Conservation (phyloP, 2,113 vertebrate genomes). For the Corvus cornix region DNA sequence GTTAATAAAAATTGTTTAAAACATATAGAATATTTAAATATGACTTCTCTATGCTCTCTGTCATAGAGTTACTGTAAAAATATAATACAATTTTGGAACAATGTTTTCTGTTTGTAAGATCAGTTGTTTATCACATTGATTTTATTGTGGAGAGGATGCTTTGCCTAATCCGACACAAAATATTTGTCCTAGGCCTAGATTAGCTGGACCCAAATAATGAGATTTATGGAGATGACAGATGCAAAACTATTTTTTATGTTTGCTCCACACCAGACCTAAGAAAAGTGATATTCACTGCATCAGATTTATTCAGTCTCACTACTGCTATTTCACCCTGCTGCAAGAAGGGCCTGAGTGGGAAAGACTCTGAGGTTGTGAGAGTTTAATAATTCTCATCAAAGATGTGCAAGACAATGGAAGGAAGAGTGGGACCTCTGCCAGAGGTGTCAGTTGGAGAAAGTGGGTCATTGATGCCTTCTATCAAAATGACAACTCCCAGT, state of each 20-base stretch:
- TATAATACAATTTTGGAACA: not conserved
- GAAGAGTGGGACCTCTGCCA: slow-evolving; percentile 24
- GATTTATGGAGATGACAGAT: not conserved
- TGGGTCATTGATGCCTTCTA: not conserved
- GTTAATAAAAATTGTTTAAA: not conserved
- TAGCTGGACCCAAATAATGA: not conserved
- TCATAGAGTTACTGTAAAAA: not conserved
- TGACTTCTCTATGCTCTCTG: not conserved
- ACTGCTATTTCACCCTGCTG: not conserved
- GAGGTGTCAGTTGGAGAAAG: not conserved
- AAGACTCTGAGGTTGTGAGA: not conserved
- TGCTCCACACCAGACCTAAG: not conserved
- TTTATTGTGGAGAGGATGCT: not conserved
- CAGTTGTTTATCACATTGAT: not conserved
- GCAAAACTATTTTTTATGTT: not conserved
- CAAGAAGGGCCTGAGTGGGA: not conserved
- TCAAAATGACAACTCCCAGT: slow-evolving; percentile 24
- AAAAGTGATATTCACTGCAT: not conserved
- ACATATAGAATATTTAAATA: not conserved
- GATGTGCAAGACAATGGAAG: not conserved
- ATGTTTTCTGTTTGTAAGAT: not conserved
- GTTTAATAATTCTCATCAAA: not conserved
- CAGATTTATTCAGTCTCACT: not conserved
- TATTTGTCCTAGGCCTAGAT: not conserved
- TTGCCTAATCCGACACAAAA: not conserved